Base-by-base conservation (phyloP, 2,888 invertebrate species). In the Phengaris arion region DNA sequence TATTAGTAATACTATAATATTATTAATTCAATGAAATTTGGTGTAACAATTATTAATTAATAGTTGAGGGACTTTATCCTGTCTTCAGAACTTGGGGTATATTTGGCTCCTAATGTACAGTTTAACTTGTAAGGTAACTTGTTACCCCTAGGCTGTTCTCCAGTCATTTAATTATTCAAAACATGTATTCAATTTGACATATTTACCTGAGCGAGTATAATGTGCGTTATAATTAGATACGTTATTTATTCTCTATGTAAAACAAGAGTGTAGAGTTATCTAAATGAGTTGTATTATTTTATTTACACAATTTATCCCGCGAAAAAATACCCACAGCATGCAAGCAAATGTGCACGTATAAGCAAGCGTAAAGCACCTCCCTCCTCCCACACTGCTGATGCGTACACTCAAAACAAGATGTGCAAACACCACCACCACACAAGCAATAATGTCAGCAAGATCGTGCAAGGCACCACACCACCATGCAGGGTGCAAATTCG, bases 141-240 rank as follows among this genome's bases (percentile, higher is more conserved):
- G 72, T 52, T 72, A 51, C 52, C 72, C 22, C 12, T 52, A 72
- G 72, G 72, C 72, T 54, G 72, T 72, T 72, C 54, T 72, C 72
- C 7, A 72, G 72, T 72, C 35, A 54, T 72, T 72, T 72, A 72
- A 72, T 72, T 72, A 72, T 72, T 72, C 54, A 51, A 52, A 72
- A 13, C 72, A 52, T 54, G 72, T 72, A 15, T 52, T 54, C 22
- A 52, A 72, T 52, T 52, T 72, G 10, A 51, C 22, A 22, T 51
- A 48, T 46, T 22, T 35, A 64, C 35, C 64, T 35, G 12, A 12
- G 13, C 13, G 13, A 64, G 22, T 59, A 22, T 52, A 12, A 35
- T 64, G 12, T 64, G 7, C 64, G 64, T 45, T 64, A 64, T 35
- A 57, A 1, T n/a, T 2, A 64, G 10, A 59, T 12, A 15, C 22